Evolutionary conservation across 1,140 invertebrate species (phyloP).

Genomic region (Brachionus sp.): DNA sequence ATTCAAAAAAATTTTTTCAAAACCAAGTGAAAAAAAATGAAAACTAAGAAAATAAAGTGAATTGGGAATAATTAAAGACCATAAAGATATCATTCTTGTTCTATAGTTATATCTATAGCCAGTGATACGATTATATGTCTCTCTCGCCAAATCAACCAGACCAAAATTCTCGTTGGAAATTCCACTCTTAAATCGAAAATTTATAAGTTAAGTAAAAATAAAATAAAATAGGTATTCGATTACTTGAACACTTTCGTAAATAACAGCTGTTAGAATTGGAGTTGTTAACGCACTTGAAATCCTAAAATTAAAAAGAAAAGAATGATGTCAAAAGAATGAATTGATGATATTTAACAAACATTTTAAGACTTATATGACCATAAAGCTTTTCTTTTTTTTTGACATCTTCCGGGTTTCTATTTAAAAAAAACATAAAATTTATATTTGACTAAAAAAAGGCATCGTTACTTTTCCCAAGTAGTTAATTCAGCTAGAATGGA

Average conservation of each 20-base stretch:
- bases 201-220: neutral
- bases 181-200: constrained; percentile 18
- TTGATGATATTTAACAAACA: constrained; percentile 7
- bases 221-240: neutral
- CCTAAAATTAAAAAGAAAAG: neutral
- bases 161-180: constrained; percentile 35
- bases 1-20: neutral
- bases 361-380: constrained; percentile 32
- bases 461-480: constrained; percentile 37
- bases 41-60: constrained; percentile 25
- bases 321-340: neutral
- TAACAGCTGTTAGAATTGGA: constrained; percentile 22
- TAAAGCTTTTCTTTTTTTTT: constrained; percentile 35
- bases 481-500: constrained; percentile 22
- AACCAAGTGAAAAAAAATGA: constrained; percentile 33
- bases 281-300: constrained; percentile 18
- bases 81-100: constrained; percentile 37
- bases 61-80: constrained; percentile 16
- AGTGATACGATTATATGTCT: constrained; percentile 30
- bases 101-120: constrained; percentile 43
- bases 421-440: neutral
- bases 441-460: neutral
- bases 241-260: constrained; percentile 43
- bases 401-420: constrained; percentile 23
- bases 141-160: neutral